phyloP scores from a whole-genome alignment of 1,140 invertebrate genomes.

The Euwallacea similis region DNA sequence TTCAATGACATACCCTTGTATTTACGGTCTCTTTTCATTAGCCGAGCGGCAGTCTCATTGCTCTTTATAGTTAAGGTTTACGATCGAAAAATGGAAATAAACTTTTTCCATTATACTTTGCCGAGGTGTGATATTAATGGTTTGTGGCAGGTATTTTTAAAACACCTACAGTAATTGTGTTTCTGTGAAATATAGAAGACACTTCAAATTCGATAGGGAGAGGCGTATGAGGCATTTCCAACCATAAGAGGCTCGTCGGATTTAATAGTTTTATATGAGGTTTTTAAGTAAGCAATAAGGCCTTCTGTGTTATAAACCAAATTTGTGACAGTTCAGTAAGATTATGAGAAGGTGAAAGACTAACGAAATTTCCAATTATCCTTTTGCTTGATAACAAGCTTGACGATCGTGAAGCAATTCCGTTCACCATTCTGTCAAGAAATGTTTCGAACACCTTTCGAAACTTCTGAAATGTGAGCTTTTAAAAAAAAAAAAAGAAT shows the following conservation, averaged over 20 bases:
- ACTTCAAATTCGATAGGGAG: background rate
- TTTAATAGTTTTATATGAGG: background rate
- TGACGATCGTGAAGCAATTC: too few species aligned
- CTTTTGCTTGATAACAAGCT: too few species aligned
- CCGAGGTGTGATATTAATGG: background rate
- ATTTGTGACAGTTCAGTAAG: too few species aligned
- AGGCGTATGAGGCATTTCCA: background rate
- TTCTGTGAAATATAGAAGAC: background rate
- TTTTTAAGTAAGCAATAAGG: too few species aligned
- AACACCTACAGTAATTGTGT: background rate
- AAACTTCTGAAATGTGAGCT: too few species aligned
- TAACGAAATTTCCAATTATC: too few species aligned
- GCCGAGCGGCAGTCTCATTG: background rate
- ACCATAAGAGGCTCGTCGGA: background rate
- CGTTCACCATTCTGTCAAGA: too few species aligned
- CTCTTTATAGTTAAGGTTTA: constrained; percentile 10
- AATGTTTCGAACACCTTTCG: too few species aligned
- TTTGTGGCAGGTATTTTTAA: background rate
- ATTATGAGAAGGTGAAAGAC: too few species aligned
- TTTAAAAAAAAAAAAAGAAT: background rate
- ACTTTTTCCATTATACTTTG: background rate
- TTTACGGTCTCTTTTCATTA: constrained; percentile 15
- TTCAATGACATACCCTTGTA: background rate
- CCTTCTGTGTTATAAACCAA: too few species aligned
- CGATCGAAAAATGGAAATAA: constrained; percentile 13